phyloP scores from a whole-genome alignment of 2,888 invertebrate species.

The Bibio marci region DNA sequence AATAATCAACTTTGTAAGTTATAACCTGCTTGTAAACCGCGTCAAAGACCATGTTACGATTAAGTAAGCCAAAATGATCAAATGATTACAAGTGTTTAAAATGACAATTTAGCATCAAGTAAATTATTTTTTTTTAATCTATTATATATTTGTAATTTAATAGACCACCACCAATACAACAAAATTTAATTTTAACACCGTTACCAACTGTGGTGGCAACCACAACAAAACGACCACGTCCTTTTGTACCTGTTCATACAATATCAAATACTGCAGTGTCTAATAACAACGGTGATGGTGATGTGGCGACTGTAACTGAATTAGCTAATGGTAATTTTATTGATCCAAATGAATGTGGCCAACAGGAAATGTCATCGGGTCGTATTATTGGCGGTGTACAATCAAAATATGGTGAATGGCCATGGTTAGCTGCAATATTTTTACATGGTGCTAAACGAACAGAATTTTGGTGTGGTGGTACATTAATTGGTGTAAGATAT shows the following conservation, averaged over 20 bases:
- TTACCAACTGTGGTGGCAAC: slow-evolving; percentile 30
- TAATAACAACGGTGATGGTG: slow-evolving; percentile 16
- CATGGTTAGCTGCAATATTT: slow-evolving; percentile 93
- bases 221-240: slow-evolving; percentile 30
- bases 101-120: too few species aligned
- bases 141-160: background rate
- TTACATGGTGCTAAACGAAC: slow-evolving; percentile 67
- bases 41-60: too few species aligned
- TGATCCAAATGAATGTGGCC: slow-evolving; percentile 50
- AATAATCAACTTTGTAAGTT: too few species aligned
- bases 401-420: slow-evolving; percentile 74
- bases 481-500: slow-evolving; percentile 62
- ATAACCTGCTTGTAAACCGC: too few species aligned
- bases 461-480: slow-evolving; percentile 90
- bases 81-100: too few species aligned
- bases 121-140: too few species aligned
- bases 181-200: slow-evolving; percentile 21
- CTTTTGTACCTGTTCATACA: slow-evolving; percentile 20
- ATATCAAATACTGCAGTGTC: slow-evolving; percentile 24
- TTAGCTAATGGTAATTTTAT: slow-evolving; percentile 15
- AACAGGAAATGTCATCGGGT: slow-evolving; percentile 64
- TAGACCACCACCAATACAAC: slow-evolving; percentile 3
- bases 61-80: too few species aligned
- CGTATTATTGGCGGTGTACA: slow-evolving; percentile 84
- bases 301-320: slow-evolving; percentile 11